Percentiles rank a stretch among this genome's conserved stretches.
phyloP scores from a whole-genome alignment of 1,140 invertebrate species.

The Hyphantria cunea region DNA sequence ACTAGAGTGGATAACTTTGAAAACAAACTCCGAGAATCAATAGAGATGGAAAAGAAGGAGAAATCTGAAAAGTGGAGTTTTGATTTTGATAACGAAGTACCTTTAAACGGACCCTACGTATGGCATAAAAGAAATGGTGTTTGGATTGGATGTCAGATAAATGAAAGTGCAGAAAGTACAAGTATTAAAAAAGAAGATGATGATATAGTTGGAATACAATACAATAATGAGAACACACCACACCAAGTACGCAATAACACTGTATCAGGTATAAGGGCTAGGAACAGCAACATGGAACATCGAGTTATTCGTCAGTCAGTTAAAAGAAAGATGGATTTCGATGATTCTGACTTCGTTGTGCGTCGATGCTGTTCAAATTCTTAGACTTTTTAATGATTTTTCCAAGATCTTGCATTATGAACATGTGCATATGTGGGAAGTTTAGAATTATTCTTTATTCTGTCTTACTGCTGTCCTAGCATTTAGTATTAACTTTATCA shows the following conservation, averaged over 20 bases:
- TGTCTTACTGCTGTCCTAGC: too few species aligned
- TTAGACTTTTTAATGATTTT: neutral
- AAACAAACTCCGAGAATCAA: slow-evolving; percentile 53
- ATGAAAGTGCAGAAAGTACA: too few species aligned
- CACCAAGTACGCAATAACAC: slow-evolving; percentile 40
- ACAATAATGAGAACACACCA: slow-evolving; percentile 14
- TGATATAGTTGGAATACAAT: neutral
- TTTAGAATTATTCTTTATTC: too few species aligned
- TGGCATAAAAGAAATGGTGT: slow-evolving; percentile 41
- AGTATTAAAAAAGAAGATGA: slow-evolving; percentile 27
- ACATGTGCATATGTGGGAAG: too few species aligned
- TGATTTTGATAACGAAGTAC: slow-evolving; percentile 56
- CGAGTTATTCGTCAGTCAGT: neutral
- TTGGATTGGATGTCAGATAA: slow-evolving; percentile 32
- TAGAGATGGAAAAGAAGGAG: slow-evolving; percentile 39
- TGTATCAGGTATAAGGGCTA: slow-evolving; percentile 43
- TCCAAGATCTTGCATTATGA: too few species aligned
- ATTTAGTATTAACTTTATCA: too few species aligned
- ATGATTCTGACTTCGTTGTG: neutral
- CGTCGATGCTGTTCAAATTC: neutral
- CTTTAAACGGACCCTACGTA: slow-evolving; percentile 48
- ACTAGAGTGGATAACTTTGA: slow-evolving; percentile 51
- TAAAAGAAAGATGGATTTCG: neutral
- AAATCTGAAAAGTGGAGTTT: slow-evolving; percentile 54
- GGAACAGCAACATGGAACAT: neutral